Percentiles rank a stretch among this genome's conserved stretches.
phyloP scores from a whole-genome alignment of 2,888 invertebrate genomes.

The Camponotus fellah region DNA sequence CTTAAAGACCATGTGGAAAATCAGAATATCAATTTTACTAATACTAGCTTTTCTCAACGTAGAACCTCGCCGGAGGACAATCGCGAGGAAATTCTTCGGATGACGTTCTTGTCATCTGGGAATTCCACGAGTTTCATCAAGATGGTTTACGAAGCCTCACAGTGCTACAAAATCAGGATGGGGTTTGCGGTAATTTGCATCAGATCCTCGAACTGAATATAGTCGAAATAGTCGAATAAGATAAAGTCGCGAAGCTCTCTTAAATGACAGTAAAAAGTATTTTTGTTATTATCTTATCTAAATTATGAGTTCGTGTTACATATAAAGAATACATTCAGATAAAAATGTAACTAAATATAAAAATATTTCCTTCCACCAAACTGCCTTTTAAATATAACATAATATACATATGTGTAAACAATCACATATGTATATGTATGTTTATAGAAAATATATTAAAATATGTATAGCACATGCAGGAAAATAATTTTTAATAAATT shows the following conservation, averaged over 20 bases:
- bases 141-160: neutral
- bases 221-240: neutral
- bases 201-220: conserved; percentile 8
- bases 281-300: neutral
- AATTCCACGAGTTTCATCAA: conserved; percentile 52
- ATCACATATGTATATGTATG: neutral
- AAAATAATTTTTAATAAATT: conserved; percentile 19
- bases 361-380: neutral
- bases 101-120: conserved; percentile 52
- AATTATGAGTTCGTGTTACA: neutral
- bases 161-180: conserved; percentile 39
- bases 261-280: neutral
- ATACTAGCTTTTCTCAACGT: conserved; percentile 44
- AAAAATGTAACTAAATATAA: neutral
- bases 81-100: conserved; percentile 67
- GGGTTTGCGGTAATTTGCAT: neutral
- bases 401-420: neutral
- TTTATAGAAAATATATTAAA: conserved; percentile 1
- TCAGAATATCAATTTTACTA: conserved; percentile 19
- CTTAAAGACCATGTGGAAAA: neutral
- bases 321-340: neutral
- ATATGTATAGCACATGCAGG: neutral
- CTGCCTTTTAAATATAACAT: neutral
- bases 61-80: conserved; percentile 37
- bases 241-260: neutral